These are phyloP conservation scores for Thymelicus lineola DNA, from an alignment of 2,888 invertebrate species.

Conservation along the genomic window DNA sequence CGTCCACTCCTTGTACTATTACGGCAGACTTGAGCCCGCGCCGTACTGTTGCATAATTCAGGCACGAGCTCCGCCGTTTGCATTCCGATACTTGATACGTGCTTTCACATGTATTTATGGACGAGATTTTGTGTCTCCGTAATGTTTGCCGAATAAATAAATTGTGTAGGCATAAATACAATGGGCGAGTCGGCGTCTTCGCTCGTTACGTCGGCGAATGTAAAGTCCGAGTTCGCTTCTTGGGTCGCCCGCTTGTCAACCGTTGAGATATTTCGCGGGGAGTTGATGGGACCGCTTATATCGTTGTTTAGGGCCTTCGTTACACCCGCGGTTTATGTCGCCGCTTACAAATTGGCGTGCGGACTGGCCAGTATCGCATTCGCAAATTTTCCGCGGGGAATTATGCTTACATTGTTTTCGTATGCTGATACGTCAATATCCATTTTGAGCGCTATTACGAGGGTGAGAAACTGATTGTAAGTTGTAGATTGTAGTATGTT, in stretches of 20 bases:
- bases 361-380: slow-evolving; percentile 52
- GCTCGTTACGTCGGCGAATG: slow-evolving; percentile 83
- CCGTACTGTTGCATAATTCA: slow-evolving; percentile 83
- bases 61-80: slow-evolving; percentile 81
- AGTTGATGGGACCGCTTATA: slow-evolving; percentile 65
- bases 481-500: slow-evolving; percentile 7
- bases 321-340: slow-evolving; percentile 78
- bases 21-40: slow-evolving; percentile 69
- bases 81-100: slow-evolving; percentile 85
- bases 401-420: slow-evolving; percentile 68
- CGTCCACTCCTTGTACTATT: slow-evolving; percentile 74
- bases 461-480: slow-evolving; percentile 23
- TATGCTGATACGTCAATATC: slow-evolving; percentile 33
- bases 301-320: slow-evolving; percentile 82
- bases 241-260: slow-evolving; percentile 78
- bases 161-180: slow-evolving; percentile 83
- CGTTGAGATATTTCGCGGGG: slow-evolving; percentile 74
- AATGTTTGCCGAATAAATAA: slow-evolving; percentile 85
- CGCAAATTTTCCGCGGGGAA: slow-evolving; percentile 54
- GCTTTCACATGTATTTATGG: slow-evolving; percentile 85
- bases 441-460: slow-evolving; percentile 10
- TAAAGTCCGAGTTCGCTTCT: slow-evolving; percentile 76
- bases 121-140: slow-evolving; percentile 84
- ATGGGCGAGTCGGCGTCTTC: slow-evolving; percentile 78
- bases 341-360: slow-evolving; percentile 79